Base-by-base conservation (phyloP, 1,140 invertebrate species). In the Neuroterus valhalla region DNA sequence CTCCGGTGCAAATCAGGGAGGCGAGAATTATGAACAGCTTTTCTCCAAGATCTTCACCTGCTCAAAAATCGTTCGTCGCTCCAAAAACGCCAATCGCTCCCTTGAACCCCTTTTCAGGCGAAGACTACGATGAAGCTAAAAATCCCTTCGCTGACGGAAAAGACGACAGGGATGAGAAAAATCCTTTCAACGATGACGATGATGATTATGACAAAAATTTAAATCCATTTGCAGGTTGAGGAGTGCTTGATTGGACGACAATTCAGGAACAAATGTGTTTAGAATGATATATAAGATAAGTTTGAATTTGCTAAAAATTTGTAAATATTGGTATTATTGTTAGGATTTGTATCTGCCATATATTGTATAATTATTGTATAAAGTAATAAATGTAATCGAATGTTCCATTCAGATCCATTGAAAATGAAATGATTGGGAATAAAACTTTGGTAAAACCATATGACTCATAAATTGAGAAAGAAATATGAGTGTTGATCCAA, bases 191-290 rank as follows among this genome's bases (percentile, higher is more conserved):
- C 21, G 81, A 86, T 45, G 86, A 89, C 11, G 86, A 90, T 21
- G 85, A 91, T 72, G 84, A 90, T 84, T 94, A 94, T 82, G 92
- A 94, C 81, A 93, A 93, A 79, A 94, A 93, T 83, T 82, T 93
- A 17, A 94, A 94, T 86, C 93, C 93, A 15, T 94, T 94, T 81
- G 86, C 77, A 26, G 87, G 82, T 74, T 89, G 85, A 89, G 82
- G 55, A 8, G 66, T 8, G 6, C 10, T 38, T 10, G 31, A 38
- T 38, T 38, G 5, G 31, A 38, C 1, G 31, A 38, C 31, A 38
- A 66, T 70, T 67, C 46, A 15, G 17, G 3, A 71, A 38, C 31
- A 42, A 38, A 38, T 38, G 4, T 38, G 10, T 38, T 38, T 1
- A 38, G 31, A 38, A 5, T 38, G 10, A 5, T 1, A 0, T 8